Evolutionary conservation across 2,113 vertebrate species (phyloP).

Genomic region (Macquaria australasica): DNA sequence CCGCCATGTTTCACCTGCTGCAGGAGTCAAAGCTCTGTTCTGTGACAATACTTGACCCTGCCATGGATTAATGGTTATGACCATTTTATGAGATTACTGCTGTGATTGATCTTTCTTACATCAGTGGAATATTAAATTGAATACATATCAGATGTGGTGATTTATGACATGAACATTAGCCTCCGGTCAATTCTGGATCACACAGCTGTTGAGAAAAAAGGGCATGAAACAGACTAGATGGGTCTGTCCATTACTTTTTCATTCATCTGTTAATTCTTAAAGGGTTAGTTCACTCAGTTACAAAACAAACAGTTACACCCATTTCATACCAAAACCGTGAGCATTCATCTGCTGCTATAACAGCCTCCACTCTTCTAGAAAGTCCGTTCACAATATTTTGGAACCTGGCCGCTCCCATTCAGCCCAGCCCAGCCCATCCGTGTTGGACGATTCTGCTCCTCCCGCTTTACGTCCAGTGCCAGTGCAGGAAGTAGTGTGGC

Average conservation of each 20-base stretch:
- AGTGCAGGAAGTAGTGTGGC: not conserved
- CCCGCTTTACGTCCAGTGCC: not conserved
- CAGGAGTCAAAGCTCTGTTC: not conserved
- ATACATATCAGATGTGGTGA: not conserved
- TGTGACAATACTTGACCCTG: not conserved
- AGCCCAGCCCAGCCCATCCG: not conserved
- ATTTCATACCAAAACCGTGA: not conserved
- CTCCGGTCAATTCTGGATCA: not conserved
- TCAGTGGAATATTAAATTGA: slow-evolving; percentile 1
- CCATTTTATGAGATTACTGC: slow-evolving; percentile 25
- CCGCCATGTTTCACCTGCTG: slow-evolving; percentile 12
- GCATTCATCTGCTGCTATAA: not conserved
- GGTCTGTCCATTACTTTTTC: not conserved
- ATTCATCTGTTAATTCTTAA: not conserved
- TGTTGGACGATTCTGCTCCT: not conserved
- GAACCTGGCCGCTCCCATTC: not conserved
- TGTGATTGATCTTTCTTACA: slow-evolving; percentile 3
- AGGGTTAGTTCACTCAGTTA: not conserved
- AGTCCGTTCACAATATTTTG: no score
- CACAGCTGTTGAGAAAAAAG: not conserved
- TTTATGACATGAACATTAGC: slow-evolving; percentile 1
- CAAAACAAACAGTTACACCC: not conserved
- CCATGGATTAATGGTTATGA: slow-evolving; percentile 1
- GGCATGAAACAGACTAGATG: not conserved
- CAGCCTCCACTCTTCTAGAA: not conserved